Evolutionary conservation across 2,888 invertebrate species (phyloP).

Genomic region (Hypena proboscidalis): DNA sequence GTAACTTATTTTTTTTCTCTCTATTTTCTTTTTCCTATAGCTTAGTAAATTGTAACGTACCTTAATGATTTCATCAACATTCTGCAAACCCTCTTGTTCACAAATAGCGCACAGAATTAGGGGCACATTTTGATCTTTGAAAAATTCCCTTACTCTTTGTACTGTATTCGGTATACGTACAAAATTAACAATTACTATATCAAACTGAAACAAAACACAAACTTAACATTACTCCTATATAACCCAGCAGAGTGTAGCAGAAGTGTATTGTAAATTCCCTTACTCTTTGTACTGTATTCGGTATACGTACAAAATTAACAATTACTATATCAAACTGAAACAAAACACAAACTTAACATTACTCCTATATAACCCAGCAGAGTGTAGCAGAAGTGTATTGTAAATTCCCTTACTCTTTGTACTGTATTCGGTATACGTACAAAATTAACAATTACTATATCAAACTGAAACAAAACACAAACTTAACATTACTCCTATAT

Average conservation of each 20-base stretch:
- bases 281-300: slow-evolving; percentile 43
- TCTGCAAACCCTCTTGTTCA: slow-evolving; percentile 60
- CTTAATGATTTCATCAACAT: slow-evolving; percentile 59
- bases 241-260: too few species aligned
- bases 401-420: slow-evolving; percentile 40
- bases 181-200: slow-evolving; percentile 53
- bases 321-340: slow-evolving; percentile 55
- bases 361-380: too few species aligned
- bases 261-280: too few species aligned
- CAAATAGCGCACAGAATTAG: slow-evolving; percentile 57
- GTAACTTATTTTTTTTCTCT: too few species aligned
- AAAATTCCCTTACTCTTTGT: slow-evolving; percentile 43
- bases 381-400: too few species aligned
- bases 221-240: too few species aligned
- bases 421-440: slow-evolving; percentile 45
- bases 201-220: slow-evolving; percentile 45
- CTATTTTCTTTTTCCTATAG: too few species aligned
- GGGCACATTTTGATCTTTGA: slow-evolving; percentile 43
- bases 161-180: slow-evolving; percentile 41
- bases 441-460: slow-evolving; percentile 53
- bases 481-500: too few species aligned
- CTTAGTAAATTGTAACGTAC: too few species aligned
- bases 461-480: slow-evolving; percentile 44
- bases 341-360: too few species aligned
- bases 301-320: slow-evolving; percentile 49